A percentile compares a stretch with the other conserved stretches of the same genome.
Evolutionary conservation across 2,113 vertebrate genomes (phyloP).

Genomic region (Typhlomys cinereus): DNA sequence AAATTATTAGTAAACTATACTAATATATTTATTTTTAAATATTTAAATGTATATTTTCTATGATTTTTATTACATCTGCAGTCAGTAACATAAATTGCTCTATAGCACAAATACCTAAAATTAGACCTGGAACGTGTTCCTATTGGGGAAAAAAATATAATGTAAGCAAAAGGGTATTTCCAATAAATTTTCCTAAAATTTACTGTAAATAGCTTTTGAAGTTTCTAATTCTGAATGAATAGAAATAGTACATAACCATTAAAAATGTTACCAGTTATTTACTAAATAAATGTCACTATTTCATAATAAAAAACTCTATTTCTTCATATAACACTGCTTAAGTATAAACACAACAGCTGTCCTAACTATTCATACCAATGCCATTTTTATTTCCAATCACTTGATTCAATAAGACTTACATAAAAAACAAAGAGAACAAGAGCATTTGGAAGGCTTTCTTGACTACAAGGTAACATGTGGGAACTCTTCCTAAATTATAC

Average conservation of each 20-base stretch:
- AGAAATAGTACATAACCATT: conserved; percentile 29
- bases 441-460: conserved; percentile 48
- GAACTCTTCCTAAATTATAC: neutral
- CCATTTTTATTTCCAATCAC: conserved; percentile 5
- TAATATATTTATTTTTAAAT: neutral
- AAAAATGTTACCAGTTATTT: neutral
- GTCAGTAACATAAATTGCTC: neutral
- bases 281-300: conserved; percentile 23
- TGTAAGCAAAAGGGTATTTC: neutral
- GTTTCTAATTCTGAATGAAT: neutral
- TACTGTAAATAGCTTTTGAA: conserved; percentile 20
- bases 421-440: conserved; percentile 21
- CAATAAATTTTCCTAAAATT: neutral
- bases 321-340: neutral
- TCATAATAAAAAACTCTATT: conserved; percentile 6
- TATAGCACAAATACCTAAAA: conserved; percentile 3
- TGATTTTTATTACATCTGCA: conserved; percentile 3
- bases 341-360: conserved; percentile 23
- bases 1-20: conserved; percentile 46
- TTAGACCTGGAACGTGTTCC: neutral
- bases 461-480: neutral
- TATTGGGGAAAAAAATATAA: conserved; percentile 44
- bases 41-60: neutral
- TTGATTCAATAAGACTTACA: neutral
- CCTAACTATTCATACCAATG: conserved; percentile 25